These are phyloP conservation scores for Tragelaphus oryx DNA, from an alignment of 2,797 vertebrate species.

Conservation along the genomic window DNA sequence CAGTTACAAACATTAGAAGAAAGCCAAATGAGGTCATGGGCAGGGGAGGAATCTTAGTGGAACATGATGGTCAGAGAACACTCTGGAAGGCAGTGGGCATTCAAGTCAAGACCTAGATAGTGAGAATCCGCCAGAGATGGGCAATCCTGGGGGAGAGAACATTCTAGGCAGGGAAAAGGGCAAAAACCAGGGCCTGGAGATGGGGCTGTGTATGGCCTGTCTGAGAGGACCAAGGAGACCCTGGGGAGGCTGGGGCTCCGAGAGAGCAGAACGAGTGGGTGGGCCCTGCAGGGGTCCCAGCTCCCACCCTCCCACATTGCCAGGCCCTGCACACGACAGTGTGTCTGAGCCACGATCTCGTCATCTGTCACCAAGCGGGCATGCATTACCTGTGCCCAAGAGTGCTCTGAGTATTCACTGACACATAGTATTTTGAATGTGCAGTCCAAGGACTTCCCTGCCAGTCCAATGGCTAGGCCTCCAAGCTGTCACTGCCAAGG, in stretches of 20 bases:
- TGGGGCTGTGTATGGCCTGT: background rate
- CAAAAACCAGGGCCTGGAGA: background rate
- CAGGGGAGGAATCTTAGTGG: background rate
- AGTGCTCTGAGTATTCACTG: accelerated
- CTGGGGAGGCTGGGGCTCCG: accelerated
- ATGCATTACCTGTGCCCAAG: accelerated
- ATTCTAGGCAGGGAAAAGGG: background rate
- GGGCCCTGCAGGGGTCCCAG: too few relatives aligned
- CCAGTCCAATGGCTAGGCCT: background rate
- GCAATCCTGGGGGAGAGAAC: background rate
- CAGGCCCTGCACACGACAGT: accelerated
- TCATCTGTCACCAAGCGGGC: background rate
- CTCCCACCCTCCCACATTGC: background rate
- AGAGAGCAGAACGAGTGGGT: background rate
- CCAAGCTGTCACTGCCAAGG: background rate
- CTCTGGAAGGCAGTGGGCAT: background rate
- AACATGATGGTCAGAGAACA: background rate
- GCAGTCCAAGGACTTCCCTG: background rate
- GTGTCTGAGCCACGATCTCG: background rate
- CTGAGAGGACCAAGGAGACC: background rate
- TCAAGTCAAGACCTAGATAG: background rate
- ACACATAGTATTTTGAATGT: background rate
- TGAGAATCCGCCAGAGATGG: background rate
- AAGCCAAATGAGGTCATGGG: background rate
- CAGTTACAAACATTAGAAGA: background rate